Base-by-base conservation (phyloP, 1,140 invertebrate species). In the Megalopta genalis region DNA sequence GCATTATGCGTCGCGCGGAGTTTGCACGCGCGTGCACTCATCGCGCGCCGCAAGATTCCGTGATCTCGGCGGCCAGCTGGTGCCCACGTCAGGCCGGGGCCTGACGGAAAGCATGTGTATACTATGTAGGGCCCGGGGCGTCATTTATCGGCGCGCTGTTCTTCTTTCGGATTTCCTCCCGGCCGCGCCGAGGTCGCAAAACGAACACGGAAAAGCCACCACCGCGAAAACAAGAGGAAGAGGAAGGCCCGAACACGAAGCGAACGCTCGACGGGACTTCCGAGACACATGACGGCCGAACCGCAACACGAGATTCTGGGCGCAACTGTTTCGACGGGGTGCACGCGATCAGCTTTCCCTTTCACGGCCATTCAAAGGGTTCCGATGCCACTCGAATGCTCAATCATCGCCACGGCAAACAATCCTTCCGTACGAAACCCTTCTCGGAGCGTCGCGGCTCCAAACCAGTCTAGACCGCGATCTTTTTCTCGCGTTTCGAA, bases 41-140 rank as follows among this genome's bases (percentile, higher is more conserved):
- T 18, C 39, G 9, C 23, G 59, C 60, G 39, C n/a, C 64, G n/a
- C n/a, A 64, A 54, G 52, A 80, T 80, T 82, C 78, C 84, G 83
- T 85, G 83, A 85, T 85, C 79, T 69, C 72, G 82, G 52, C 69
- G 37, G 25, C 63, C 75, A 83, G 71, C 90, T 90, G 89, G 81
- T 88, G 85, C 72, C 49, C 32, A n/a, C n/a, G n/a, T n/a, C n/a
- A n/a, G n/a, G n/a, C n/a, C n/a, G n/a, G n/a, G 32, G 16, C 25
- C 42, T 77, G 5, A 25, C 65, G 10, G 42, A 14, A 32, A 12
- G 42, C 42, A 46, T 46, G 10, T 46, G 14, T 14, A 46, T 46
- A 46, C 42, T 46, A 46, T 21, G 75, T 59, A 54, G n/a, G n/a
- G 66, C 68, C 54, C 18, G 42, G 46, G 76, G 76, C 76, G 32